Base-by-base conservation (phyloP, 2,797 vertebrate species). In the Holocentrus rufus region DNA sequence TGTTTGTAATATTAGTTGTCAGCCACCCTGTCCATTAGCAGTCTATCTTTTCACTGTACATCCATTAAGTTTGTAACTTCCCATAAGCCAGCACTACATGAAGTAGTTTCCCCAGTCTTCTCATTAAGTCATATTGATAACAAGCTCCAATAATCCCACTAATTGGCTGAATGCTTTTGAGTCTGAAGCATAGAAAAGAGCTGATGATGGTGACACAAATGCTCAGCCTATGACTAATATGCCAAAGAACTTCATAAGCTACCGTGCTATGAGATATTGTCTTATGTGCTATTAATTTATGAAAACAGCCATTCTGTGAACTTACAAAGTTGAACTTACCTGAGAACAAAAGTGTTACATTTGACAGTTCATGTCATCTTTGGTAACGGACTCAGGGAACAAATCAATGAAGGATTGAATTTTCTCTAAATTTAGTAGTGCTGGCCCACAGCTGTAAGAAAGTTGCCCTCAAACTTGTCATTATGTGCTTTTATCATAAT, bases 171-270 rank as follows among this genome's bases (percentile, higher is more conserved):
- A 50, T 72, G 65, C 69, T 76, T 71, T 70, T 84, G 70, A 81
- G 61, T 80, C 62, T 74, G 82, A 85, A 84, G 77, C 76, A 87
- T 82, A 77, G 22, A 80, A 81, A 87, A 75, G 70, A 86, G 77
- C 49, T 13, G 0, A 17, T 76, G 72, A 53, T 79, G 79, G 83
- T 77, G 75, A 78, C 60, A 61, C 31, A 27, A 27, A n/a, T 65
- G 72, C 31, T 81, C 55, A 55, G 65, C 36, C 57, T 85, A 84
- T 85, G 79, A 87, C 65, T 83, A 89, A 87, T 85, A 81, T 79
- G 63, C 46, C 22, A 3, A 2, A 55, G 9, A 57, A 61, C 56
- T 39, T 30, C 58, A 84, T 54, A 50, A 62, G 71, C 31, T 34
- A 34, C 1, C 1, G 7, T 34, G 5, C 60, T 23, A n/a, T n/a